Evolutionary conservation across 2,797 vertebrate species (phyloP), one percentile per base, ranked within the genome.

Genomic region (Scleropages formosus): DNA sequence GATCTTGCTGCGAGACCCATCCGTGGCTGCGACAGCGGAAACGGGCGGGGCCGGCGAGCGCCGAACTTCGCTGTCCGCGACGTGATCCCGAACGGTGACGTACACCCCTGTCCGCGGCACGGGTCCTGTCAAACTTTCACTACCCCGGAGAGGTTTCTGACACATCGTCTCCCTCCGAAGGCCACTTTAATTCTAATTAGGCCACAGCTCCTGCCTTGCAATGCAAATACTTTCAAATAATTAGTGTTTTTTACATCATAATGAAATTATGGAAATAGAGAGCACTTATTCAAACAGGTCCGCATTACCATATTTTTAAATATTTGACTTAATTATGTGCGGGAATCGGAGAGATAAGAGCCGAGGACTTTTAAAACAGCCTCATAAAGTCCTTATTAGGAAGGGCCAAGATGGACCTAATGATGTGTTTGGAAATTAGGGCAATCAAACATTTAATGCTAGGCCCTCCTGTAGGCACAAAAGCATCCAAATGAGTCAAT

Each of bases 351-450:
- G 93, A 93, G 94, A 90, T 91, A 90, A 89, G 88, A 94, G 93
- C 90, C 86, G 83, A 92, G 92, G 94, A 92, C 91, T 93, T 93
- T 93, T 87, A 95, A 95, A 94, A 95, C 96, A 94, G 93, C 92
- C 95, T 97, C 96, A 97, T 98, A 97, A 98, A 97, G 94, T 96
- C 95, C 96, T 98, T 96, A 98, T 98, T 98, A 98, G 96, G 95
- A 96, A 92, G 90, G 94, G 93, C 95, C 94, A 84, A 95, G 95
- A 95, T 95, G 90, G 89, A 91, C 90, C 91, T 98, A 98, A 98
- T 97, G 95, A 97, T 95, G 94, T 96, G 95, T 97, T 93, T 93
- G 92, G 96, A 97, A 98, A 96, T 95, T 93, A 95, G 96, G 94
- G 95, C 96, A 96, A 98, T 99, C 96, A 96, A 96, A 98, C 96